Evolutionary conservation across 2,888 invertebrate genomes (phyloP).

Genomic region (Calliopum simillimum): DNA sequence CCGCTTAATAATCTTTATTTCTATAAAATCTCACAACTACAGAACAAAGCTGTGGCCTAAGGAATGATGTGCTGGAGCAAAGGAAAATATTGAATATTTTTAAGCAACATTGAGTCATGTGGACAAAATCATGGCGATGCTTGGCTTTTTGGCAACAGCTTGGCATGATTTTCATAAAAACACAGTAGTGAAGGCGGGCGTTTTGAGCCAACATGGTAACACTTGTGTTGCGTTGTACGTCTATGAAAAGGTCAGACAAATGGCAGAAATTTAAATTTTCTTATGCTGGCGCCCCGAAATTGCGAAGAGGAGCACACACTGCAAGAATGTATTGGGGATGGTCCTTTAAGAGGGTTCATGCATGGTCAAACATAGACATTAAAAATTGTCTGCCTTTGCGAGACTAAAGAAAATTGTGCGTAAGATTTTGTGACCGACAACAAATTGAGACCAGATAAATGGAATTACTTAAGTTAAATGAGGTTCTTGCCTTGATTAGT

Average conservation of each 20-base stretch:
- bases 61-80: not conserved
- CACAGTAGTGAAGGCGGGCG: too few species aligned
- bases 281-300: too few species aligned
- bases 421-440: not conserved
- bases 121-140: too few species aligned
- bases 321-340: too few species aligned
- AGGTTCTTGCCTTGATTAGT: not conserved
- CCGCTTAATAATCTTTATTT: conserved; percentile 4
- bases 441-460: not conserved
- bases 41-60: not conserved
- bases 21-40: not conserved
- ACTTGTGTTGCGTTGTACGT: not conserved
- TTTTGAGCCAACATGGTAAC: too few species aligned
- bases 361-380: not conserved
- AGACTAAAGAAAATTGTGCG: not conserved
- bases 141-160: not conserved
- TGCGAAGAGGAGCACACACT: too few species aligned
- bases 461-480: conserved; percentile 1
- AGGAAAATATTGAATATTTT: not conserved
- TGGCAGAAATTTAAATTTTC: not conserved
- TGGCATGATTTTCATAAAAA: not conserved
- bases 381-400: not conserved
- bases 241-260: not conserved
- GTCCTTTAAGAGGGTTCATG: not conserved
- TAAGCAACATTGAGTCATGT: too few species aligned